Conservation (phyloP, 2,113 vertebrate genomes). For the Empidonax alnorum region DNA sequence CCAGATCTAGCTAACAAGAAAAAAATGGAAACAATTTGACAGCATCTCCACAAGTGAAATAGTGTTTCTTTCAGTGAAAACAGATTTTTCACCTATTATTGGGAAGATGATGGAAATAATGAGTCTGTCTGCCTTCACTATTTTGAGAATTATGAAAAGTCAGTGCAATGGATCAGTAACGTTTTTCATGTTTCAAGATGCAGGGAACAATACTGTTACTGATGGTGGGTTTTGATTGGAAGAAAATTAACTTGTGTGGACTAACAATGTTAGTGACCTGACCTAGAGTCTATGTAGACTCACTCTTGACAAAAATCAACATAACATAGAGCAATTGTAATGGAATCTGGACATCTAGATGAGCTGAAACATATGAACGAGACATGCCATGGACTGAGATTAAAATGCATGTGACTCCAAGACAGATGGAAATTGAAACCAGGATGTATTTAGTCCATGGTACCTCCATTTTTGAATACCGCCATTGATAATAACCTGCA, state of each 20-base stretch:
- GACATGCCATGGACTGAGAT: not conserved
- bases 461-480: not conserved
- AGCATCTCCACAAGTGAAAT: not conserved
- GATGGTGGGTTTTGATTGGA: not conserved
- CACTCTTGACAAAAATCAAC: not conserved
- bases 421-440: not conserved
- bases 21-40: not conserved
- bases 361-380: not conserved
- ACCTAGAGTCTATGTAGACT: not conserved
- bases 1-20: not conserved
- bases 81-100: not conserved
- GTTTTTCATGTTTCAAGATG: not conserved
- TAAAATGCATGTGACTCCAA: not conserved
- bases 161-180: not conserved
- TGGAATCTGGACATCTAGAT: not conserved
- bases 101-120: not conserved
- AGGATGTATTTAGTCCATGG: not conserved
- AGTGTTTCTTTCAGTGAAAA: not conserved
- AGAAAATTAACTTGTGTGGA: not conserved
- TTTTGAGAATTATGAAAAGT: not conserved
- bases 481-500: accelerated
- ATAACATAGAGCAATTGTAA: not conserved
- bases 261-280: not conserved
- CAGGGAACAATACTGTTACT: not conserved
- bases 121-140: not conserved